phyloP scores from a whole-genome alignment of 1,140 invertebrate species.

The Aphis craccivora region DNA sequence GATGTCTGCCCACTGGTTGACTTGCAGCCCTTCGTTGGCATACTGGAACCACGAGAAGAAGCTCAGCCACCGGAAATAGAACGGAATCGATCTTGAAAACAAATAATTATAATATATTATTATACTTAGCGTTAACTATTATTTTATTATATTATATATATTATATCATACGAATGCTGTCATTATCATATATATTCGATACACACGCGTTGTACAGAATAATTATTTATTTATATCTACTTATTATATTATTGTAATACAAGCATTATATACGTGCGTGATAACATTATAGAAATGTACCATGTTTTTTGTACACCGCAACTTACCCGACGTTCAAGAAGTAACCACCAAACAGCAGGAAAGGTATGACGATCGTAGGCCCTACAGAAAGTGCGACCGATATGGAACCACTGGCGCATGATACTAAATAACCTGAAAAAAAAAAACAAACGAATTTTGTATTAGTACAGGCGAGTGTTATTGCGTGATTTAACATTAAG shows the following conservation, averaged over 20 bases:
- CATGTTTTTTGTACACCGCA: neutral
- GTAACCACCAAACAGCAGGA: constrained; percentile 94
- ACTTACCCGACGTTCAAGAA: constrained; percentile 88
- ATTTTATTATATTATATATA: neutral
- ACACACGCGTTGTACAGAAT: neutral
- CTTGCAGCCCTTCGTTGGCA: constrained; percentile 89
- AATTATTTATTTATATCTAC: neutral
- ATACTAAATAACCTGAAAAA: constrained; percentile 84
- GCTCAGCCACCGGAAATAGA: constrained; percentile 89
- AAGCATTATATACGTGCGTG: neutral
- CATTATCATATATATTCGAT: neutral
- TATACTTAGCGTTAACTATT: neutral
- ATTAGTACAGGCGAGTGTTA: neutral
- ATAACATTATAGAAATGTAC: neutral
- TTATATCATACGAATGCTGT: too few species aligned
- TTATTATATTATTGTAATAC: neutral
- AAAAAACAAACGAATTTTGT: constrained; percentile 59
- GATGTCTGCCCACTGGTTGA: constrained; percentile 90
- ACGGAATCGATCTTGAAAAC: constrained; percentile 78
- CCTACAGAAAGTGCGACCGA: constrained; percentile 88
- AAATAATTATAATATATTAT: constrained; percentile 30
- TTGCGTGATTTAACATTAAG: neutral
- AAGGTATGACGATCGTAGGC: constrained; percentile 89
- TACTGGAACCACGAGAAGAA: constrained; percentile 96
- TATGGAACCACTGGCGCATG: constrained; percentile 80